These are phyloP conservation scores for Caenorhabditis parvicauda DNA, from an alignment of 2,888 invertebrate species.

Conservation along the genomic window DNA sequence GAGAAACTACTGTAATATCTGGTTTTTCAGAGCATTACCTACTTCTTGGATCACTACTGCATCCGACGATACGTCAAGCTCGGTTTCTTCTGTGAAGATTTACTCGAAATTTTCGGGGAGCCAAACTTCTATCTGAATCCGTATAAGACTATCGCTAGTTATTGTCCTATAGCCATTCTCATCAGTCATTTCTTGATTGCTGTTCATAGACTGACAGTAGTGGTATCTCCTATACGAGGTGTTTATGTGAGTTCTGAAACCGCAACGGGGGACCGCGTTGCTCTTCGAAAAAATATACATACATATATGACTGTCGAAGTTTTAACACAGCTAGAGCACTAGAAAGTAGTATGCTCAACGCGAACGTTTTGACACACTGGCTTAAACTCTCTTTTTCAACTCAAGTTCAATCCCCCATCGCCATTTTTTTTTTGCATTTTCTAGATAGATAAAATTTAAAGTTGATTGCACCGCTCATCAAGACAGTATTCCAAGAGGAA, in stretches of 20 bases:
- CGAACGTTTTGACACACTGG: too few relatives aligned
- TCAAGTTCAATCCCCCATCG: too few relatives aligned
- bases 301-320: too few relatives aligned
- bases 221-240: conserved; percentile 16
- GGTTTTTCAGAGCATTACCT: conserved; percentile 21
- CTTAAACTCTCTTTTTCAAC: too few relatives aligned
- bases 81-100: conserved; percentile 24
- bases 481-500: too few relatives aligned
- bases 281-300: too few relatives aligned
- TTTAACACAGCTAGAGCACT: too few relatives aligned
- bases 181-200: conserved; percentile 23
- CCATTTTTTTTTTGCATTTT: too few relatives aligned
- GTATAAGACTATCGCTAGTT: conserved; percentile 20
- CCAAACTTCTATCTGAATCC: conserved; percentile 24
- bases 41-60: conserved; percentile 22
- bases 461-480: too few relatives aligned
- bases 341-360: too few relatives aligned
- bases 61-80: conserved; percentile 24
- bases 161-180: conserved; percentile 29
- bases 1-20: neutral
- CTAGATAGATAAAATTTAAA: too few relatives aligned
- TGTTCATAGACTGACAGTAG: conserved; percentile 20
- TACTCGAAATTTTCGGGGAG: conserved; percentile 11
- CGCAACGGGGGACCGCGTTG: too few relatives aligned
- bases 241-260: conserved; percentile 11